Evolutionary conservation across 2,113 vertebrate genomes (phyloP).

Genomic region (Turnix velox): DNA sequence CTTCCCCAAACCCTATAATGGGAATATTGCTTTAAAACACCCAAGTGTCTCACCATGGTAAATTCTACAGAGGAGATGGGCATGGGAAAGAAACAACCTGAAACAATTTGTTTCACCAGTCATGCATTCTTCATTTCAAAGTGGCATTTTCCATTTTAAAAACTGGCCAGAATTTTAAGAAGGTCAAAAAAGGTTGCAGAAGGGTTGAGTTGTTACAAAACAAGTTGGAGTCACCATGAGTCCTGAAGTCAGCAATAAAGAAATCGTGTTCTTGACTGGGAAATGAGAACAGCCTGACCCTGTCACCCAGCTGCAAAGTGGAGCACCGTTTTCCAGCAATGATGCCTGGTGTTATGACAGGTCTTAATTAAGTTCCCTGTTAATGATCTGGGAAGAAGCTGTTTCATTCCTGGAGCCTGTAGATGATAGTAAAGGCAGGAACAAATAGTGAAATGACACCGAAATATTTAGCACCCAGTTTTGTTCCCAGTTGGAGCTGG

Average conservation of each 20-base stretch:
- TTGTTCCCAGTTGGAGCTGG: slow-evolving; percentile 1
- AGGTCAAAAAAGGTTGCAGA: not conserved
- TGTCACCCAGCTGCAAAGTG: not conserved
- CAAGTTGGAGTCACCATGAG: not conserved
- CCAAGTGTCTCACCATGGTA: not conserved
- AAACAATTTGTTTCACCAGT: not conserved
- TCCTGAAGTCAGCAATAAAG: not conserved
- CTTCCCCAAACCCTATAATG: not conserved
- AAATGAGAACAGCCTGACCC: not conserved
- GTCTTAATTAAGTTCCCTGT: slow-evolving; percentile 55
- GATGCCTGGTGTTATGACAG: slow-evolving; percentile 32
- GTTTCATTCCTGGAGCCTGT: slow-evolving; percentile 46
- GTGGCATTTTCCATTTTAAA: not conserved
- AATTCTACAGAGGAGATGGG: not conserved
- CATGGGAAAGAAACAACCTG: not conserved
- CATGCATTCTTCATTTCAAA: not conserved
- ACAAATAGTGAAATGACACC: slow-evolving; percentile 28
- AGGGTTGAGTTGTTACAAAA: not conserved
- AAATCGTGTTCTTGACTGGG: not conserved
- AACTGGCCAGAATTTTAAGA: not conserved
- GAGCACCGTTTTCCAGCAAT: slow-evolving; percentile 6
- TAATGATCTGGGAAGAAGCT: slow-evolving; percentile 45
- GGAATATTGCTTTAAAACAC: not conserved
- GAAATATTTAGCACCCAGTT: slow-evolving; percentile 31
- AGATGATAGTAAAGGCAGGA: slow-evolving; percentile 45